Evolutionary conservation across 2,113 vertebrate genomes (phyloP).

Genomic region (Bufo bufo): DNA sequence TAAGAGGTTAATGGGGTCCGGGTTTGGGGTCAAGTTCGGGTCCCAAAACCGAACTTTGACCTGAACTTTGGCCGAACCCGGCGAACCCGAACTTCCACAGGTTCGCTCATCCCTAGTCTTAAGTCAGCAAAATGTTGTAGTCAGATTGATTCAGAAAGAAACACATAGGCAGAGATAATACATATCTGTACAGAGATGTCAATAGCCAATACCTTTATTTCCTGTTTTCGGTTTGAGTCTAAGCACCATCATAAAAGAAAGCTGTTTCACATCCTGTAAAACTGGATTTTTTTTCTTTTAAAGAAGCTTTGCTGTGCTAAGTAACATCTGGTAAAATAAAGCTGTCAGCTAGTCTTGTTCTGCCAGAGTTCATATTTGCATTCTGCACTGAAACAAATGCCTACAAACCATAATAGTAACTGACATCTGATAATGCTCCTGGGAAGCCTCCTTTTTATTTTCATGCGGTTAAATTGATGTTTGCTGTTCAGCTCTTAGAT

Average conservation of each 20-base stretch:
- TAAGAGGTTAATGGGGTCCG: too few species aligned
- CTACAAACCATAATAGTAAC: conserved; percentile 57
- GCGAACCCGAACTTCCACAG: too few species aligned
- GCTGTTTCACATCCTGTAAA: conserved; percentile 47
- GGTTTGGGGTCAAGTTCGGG: too few species aligned
- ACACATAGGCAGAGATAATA: not conserved
- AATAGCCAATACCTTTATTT: not conserved
- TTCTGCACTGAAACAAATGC: conserved; percentile 49
- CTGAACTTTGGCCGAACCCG: too few species aligned
- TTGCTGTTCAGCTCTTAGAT: conserved; percentile 46
- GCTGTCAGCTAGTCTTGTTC: conserved; percentile 52
- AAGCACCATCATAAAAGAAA: conserved; percentile 17
- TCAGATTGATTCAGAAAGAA: not conserved
- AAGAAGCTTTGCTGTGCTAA: conserved; percentile 26
- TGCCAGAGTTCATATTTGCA: conserved; percentile 56
- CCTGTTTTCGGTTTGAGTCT: conserved; percentile 14
- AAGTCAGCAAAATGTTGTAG: not conserved
- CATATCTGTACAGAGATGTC: not conserved
- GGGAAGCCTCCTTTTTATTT: conserved; percentile 57
- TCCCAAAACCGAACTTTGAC: too few species aligned
- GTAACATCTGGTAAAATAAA: conserved; percentile 55
- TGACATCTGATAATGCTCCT: conserved; percentile 57
- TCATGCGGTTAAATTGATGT: conserved; percentile 50
- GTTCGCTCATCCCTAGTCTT: too few species aligned
- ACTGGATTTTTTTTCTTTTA: conserved; percentile 4